phyloP scores from a whole-genome alignment of 2,888 invertebrate genomes.

The Germaria angustata region DNA sequence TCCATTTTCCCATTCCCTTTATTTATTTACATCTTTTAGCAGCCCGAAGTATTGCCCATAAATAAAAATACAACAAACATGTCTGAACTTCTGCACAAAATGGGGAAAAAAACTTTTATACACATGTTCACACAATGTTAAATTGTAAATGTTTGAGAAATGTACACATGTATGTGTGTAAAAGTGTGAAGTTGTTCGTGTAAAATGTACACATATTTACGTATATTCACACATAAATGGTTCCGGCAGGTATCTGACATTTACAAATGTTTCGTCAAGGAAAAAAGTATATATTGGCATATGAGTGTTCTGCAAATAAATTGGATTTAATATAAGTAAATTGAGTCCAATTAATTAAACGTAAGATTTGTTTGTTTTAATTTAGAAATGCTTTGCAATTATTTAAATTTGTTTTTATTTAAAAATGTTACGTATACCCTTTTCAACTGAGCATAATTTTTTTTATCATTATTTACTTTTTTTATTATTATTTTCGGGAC shows the following conservation, averaged over 20 bases:
- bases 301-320: neutral
- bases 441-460: too few relatives aligned
- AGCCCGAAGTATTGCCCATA: neutral
- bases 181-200: too few relatives aligned
- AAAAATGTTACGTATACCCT: too few relatives aligned
- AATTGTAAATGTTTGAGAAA: too few relatives aligned
- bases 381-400: neutral
- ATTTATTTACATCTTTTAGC: neutral
- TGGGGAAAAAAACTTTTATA: too few relatives aligned
- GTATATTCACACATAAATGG: neutral
- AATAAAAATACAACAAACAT: neutral
- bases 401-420: too few relatives aligned
- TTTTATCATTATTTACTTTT: too few relatives aligned
- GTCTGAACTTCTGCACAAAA: neutral
- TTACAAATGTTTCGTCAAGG: neutral
- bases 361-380: neutral
- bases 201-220: too few relatives aligned
- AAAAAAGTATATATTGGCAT: neutral
- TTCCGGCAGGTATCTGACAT: constrained; percentile 5
- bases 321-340: constrained; percentile 15
- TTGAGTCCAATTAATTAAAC: constrained; percentile 26
- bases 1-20: neutral
- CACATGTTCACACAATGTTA: too few relatives aligned
- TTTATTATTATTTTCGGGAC: too few relatives aligned
- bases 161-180: too few relatives aligned